phyloP scores from a whole-genome alignment of 35 echinoderm and acorn worm species.

The Patiria miniata region DNA sequence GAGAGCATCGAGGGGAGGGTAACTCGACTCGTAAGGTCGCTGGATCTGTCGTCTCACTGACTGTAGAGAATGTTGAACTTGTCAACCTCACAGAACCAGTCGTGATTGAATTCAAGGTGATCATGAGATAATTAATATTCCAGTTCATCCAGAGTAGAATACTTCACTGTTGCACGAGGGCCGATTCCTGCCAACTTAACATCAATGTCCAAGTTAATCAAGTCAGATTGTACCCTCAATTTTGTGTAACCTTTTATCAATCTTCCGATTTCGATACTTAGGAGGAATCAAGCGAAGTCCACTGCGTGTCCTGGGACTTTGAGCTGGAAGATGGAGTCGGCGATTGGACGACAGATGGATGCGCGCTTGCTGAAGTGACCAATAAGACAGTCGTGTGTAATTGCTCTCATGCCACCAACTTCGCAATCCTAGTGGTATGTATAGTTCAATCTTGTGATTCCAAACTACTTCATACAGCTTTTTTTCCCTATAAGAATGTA shows the following conservation, averaged over 20 bases:
- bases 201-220: no score
- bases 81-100: conserved; percentile 28
- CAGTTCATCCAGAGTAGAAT: no score
- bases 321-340: conserved; percentile 44
- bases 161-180: no score
- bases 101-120: background rate
- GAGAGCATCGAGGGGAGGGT: no score
- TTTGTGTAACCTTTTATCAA: no score
- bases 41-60: background rate
- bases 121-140: no score
- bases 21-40: background rate
- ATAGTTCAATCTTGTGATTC: no score
- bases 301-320: conserved; percentile 96
- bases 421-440: conserved; percentile 37
- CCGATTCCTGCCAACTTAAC: no score
- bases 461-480: no score
- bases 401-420: conserved; percentile 27
- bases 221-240: no score
- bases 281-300: background rate
- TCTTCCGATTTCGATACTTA: no score
- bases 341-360: conserved; percentile 24
- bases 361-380: background rate
- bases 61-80: background rate
- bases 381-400: conserved; percentile 13
- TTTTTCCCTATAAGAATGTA: no score